A percentile compares a stretch with the other conserved stretches of the same genome.
Conservation (phyloP, 2,888 invertebrate species). For the Eupithecia dodoneata region DNA sequence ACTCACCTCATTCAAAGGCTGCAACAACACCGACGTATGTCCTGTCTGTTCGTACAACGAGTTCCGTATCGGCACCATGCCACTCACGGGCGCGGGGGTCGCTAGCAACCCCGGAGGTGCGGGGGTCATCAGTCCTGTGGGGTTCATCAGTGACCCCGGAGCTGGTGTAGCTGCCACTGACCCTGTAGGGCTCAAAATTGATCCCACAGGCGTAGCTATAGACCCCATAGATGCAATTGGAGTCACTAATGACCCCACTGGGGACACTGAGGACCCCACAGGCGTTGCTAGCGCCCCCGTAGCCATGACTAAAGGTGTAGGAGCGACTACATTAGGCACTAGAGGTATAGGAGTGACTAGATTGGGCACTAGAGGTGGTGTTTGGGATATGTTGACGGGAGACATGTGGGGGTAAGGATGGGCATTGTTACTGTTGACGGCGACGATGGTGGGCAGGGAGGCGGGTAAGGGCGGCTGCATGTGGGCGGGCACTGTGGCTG, state of each 20-base stretch:
- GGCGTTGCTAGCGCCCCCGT: neutral
- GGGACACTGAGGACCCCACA: neutral
- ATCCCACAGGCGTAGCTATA: neutral
- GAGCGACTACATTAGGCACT: slow-evolving; percentile 47
- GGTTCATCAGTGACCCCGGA: neutral
- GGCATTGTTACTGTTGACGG: slow-evolving; percentile 49
- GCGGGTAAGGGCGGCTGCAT: slow-evolving; percentile 63
- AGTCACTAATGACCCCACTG: neutral
- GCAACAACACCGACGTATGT: slow-evolving; percentile 71
- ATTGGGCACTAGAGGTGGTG: slow-evolving; percentile 52
- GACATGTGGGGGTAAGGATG: slow-evolving; percentile 43
- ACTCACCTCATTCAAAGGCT: slow-evolving; percentile 76
- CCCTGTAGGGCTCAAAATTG: neutral
- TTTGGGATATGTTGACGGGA: slow-evolving; percentile 58
- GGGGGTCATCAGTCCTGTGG: neutral
- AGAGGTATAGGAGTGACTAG: slow-evolving; percentile 50
- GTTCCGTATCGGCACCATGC: slow-evolving; percentile 77
- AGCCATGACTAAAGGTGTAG: slow-evolving; percentile 53
- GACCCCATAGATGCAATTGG: neutral
- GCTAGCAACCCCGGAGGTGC: neutral
- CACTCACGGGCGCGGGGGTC: slow-evolving; percentile 65
- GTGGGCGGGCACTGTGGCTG: slow-evolving; percentile 55
- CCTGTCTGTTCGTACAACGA: slow-evolving; percentile 73
- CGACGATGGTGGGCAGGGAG: slow-evolving; percentile 46
- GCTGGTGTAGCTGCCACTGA: neutral